Evolutionary conservation across 2,113 vertebrate genomes (phyloP).

Genomic region (Hydropotes inermis): DNA sequence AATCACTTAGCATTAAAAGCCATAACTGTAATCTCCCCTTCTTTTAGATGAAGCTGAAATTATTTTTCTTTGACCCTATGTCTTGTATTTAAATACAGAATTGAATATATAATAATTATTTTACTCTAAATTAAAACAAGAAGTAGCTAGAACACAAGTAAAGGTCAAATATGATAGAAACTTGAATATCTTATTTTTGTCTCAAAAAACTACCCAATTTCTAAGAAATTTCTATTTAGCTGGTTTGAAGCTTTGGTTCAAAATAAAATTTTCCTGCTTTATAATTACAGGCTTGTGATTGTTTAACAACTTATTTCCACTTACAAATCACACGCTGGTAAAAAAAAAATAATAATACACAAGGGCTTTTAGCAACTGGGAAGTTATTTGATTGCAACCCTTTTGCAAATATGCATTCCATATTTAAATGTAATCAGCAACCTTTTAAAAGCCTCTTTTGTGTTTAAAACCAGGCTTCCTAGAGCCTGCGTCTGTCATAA

Average conservation of each 20-base stretch:
- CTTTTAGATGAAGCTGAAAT: background rate
- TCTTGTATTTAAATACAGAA: background rate
- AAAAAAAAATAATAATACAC: constrained; percentile 72
- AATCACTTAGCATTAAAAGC: background rate
- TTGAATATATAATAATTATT: background rate
- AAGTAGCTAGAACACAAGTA: background rate
- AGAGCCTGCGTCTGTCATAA: constrained; percentile 77
- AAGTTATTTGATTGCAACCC: constrained; percentile 82
- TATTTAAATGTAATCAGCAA: constrained; percentile 84
- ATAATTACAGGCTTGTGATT: constrained; percentile 78
- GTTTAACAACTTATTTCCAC: constrained; percentile 80
- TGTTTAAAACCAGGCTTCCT: constrained; percentile 77
- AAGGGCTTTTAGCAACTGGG: constrained; percentile 74
- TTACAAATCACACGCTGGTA: constrained; percentile 69
- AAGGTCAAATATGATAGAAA: constrained; percentile 53
- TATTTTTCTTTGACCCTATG: background rate
- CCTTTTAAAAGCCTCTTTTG: constrained; percentile 82
- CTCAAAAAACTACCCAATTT: constrained; percentile 31
- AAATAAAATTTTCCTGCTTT: constrained; percentile 70
- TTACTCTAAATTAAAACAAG: constrained; percentile 13
- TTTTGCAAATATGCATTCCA: constrained; percentile 79
- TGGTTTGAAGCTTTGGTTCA: constrained; percentile 33
- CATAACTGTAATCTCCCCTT: background rate
- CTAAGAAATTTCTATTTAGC: constrained; percentile 61
- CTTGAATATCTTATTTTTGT: constrained; percentile 55